Conservation (phyloP, 2,113 vertebrate genomes). For the Circaetus cinerascens region DNA sequence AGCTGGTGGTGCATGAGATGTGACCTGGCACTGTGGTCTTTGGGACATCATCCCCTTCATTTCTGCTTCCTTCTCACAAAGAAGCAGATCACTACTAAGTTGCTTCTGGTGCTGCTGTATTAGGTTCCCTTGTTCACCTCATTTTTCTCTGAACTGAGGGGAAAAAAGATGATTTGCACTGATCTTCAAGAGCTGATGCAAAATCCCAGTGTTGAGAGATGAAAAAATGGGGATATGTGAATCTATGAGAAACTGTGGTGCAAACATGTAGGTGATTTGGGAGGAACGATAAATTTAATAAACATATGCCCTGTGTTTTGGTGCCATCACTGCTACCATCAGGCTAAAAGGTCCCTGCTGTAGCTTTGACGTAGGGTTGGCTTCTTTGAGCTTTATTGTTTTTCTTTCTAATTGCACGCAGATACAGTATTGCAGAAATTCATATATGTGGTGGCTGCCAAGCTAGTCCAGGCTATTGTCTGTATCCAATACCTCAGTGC, state of each 20-base stretch:
- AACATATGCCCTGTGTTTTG: background rate
- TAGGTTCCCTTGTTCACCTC: background rate
- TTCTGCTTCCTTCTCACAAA: background rate
- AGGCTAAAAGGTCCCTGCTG: background rate
- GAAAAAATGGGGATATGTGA: background rate
- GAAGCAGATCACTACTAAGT: background rate
- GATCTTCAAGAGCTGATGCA: background rate
- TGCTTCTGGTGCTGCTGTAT: background rate
- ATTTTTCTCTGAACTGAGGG: rapidly evolving
- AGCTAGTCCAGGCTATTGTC: background rate
- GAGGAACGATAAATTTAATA: background rate
- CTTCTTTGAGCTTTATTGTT: background rate
- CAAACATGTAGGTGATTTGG: background rate
- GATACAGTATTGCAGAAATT: background rate
- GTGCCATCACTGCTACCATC: background rate
- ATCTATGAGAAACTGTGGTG: background rate
- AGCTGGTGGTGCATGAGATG: background rate
- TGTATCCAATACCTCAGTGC: background rate
- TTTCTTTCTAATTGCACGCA: background rate
- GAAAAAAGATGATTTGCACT: background rate
- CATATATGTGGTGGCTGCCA: background rate
- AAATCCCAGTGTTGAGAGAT: background rate
- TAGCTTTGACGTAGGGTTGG: background rate
- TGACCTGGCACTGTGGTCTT: background rate
- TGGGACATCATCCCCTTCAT: background rate